Conservation (phyloP, 2,888 invertebrate genomes). For the Dinocampus coccinellae region DNA sequence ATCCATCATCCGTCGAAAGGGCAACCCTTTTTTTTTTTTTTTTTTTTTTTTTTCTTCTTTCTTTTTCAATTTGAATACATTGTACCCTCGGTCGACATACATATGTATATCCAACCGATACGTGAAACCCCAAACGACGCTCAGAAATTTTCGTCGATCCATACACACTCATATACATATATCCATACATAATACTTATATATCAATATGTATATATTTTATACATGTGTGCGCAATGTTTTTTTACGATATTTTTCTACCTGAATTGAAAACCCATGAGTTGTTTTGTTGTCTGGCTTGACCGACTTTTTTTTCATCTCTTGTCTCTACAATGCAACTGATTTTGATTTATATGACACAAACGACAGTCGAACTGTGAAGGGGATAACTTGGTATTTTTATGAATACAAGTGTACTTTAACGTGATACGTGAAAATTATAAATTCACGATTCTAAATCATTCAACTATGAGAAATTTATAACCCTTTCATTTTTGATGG, state of each 20-base stretch:
- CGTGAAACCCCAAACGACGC: conserved; percentile 50
- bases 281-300: conserved; percentile 63
- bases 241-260: conserved; percentile 57
- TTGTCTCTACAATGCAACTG: conserved; percentile 62
- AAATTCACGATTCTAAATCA: conserved; percentile 60
- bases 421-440: conserved; percentile 63
- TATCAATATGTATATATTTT: not conserved
- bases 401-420: conserved; percentile 16
- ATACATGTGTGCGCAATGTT: conserved; percentile 21
- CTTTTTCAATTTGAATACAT: conserved; percentile 69
- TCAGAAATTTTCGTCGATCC: conserved; percentile 30
- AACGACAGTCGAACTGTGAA: conserved; percentile 60
- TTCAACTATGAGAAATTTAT: conserved; percentile 20
- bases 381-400: conserved; percentile 45
- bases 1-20: conserved; percentile 63
- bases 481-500: no score
- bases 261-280: conserved; percentile 58
- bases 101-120: conserved; percentile 68
- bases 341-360: conserved; percentile 69
- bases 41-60: conserved; percentile 43
- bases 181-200: conserved; percentile 20
- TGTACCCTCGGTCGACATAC: conserved; percentile 67
- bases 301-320: conserved; percentile 64
- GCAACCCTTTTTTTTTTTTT: conserved; percentile 56
- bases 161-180: conserved; percentile 35